Evolutionary conservation across 2,888 invertebrate genomes (phyloP), one percentile per base, ranked within the genome.

Genomic region (Lissonota sp.): DNA sequence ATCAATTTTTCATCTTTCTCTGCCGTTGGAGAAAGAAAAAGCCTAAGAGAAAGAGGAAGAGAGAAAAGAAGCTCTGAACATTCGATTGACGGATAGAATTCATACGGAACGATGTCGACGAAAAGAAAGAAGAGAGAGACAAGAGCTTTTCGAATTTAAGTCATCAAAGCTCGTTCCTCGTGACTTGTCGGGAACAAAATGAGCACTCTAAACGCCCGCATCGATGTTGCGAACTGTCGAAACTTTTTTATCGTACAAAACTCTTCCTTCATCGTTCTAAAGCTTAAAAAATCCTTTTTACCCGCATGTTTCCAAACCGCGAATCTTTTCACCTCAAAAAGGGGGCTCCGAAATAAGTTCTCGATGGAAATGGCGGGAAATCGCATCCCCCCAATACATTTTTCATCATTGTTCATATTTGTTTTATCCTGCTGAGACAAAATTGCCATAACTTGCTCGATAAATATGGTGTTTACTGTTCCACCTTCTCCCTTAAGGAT

Each of bases 1-100:
- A 76, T 76, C 76, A 76, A 76, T 76, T 76, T 76, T 72, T 69
- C 76, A 55, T 72, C 67, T 63, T 72, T 53, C 14, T 10, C 8
- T 5, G n/a, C 42, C 10, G 51, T 57, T n/a, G 49, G 6, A 71
- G 64, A 53, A 40, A 57, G 51, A 42, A 46, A 67, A 49, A 66
- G 39, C 70, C 40, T n/a, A 51, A 37, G 46, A 53, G 40, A n/a
- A 14, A 37, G 62, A 39, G 53, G 39, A 40, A 49, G 46, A 63
- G 16, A 46, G 42, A 55, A 37, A 63, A 60, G 14, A 40, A 7
- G 67, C 57, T 67, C 67, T 75, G 40, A 80, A 80, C 76, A 80
- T 80, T 80, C 62, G 71, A 76, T 76, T 76, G 71, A 14, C 57
- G 42, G 69, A 16, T 64, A 49, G 44, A 64, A 60, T 70, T 57